Conservation (phyloP, 2,113 vertebrate genomes). For the Promerops cafer region DNA sequence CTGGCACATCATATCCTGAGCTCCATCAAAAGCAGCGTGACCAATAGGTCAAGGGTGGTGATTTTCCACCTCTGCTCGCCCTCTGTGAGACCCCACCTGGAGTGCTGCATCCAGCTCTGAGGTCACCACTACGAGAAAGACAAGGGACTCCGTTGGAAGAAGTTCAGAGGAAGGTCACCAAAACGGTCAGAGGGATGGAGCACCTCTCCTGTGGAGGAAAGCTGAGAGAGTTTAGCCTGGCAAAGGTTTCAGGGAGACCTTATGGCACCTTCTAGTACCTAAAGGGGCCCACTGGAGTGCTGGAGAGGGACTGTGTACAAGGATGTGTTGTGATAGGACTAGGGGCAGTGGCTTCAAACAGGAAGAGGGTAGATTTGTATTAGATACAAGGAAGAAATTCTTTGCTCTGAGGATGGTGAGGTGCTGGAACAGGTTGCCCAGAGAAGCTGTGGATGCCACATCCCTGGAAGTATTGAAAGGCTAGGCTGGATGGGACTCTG, state of each 20-base stretch:
- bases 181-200: background rate
- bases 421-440: background rate
- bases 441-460: background rate
- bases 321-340: background rate
- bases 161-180: background rate
- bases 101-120: background rate
- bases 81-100: accelerated
- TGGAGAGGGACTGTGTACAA: background rate
- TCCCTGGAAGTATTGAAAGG: background rate
- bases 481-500: background rate
- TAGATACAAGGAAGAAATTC: background rate
- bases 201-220: background rate
- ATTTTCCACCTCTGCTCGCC: background rate
- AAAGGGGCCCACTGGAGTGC: accelerated
- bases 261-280: background rate
- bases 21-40: background rate
- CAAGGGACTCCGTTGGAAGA: no score
- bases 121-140: background rate
- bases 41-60: background rate
- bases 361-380: background rate
- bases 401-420: background rate
- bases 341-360: background rate
- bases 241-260: background rate
- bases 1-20: accelerated
- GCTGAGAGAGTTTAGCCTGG: background rate